Evolutionary conservation across 2,113 vertebrate genomes (phyloP), one percentile per base, ranked within the genome.

Genomic region (Forbesichthys papilliferus): DNA sequence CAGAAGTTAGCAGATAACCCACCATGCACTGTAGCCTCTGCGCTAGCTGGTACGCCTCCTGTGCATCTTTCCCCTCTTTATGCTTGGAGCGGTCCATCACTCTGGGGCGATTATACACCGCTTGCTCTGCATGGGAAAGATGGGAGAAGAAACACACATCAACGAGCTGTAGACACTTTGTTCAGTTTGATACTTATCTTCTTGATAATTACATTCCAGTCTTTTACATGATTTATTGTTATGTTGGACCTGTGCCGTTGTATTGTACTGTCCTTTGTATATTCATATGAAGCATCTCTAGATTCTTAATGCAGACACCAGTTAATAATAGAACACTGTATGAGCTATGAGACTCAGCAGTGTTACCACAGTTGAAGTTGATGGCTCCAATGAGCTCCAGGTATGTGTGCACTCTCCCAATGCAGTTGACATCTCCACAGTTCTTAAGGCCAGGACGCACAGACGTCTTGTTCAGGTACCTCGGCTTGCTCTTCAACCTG

Each of bases 351-450:
- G 3, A 18, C 20, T 73, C 20, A 54, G 58, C 2, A 3, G 7
- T 4, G 14, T 93, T 94, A 98, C 98, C 97, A 79, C 96, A 99
- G 88, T 92, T 94, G 16, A 98, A 99, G 92, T 99, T 99, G 86
- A 99, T 96, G 1, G 98, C 97, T 70, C 98, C 98, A 36, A 98
- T 94, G 63, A 98, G 92, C 67, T 99, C 98, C 90, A 99, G 82
- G 91, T 98, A 99, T 0, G 96, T 98, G 92, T 99, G 98, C 82
- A 99, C 96, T 55, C 96, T 91, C 56, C 98, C 98, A 36, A 99
- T 99, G 86, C 97, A 99, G 93, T 99, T 99, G 14, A 99, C 98
- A 1, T 99, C 98, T 0, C 98, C 98, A 1, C 98, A 99, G 90
- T 98, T 97, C 93, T 96, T 99, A 53, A 99, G 91, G 63, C 98